Percentiles rank a stretch among this genome's conserved stretches.
phyloP scores from a whole-genome alignment of 2,113 vertebrate species.

The Arizona elegans region DNA sequence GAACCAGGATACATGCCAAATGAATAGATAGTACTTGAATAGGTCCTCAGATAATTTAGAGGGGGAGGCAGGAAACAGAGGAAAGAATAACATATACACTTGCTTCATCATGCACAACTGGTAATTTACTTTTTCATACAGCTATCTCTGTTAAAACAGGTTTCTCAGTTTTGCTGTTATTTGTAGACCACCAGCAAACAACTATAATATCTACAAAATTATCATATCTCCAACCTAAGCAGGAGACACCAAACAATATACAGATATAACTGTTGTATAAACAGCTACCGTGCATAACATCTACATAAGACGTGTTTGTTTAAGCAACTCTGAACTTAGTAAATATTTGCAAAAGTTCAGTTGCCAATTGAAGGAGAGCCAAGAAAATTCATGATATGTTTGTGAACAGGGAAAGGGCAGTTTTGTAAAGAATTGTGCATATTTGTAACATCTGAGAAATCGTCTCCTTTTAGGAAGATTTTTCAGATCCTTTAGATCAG shows the following conservation, averaged over 20 bases:
- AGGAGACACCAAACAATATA: neutral
- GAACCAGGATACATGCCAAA: slow-evolving; percentile 12
- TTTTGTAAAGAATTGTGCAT: neutral
- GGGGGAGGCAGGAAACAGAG: neutral
- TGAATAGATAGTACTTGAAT: slow-evolving; percentile 3
- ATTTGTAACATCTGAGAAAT: neutral
- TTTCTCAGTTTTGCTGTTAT: neutral
- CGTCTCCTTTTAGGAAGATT: neutral
- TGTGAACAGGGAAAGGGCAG: neutral
- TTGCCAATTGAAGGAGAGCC: neutral
- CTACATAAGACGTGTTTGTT: neutral
- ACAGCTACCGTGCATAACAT: neutral
- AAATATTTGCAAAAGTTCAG: neutral
- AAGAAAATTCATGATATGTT: neutral
- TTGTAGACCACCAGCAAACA: neutral
- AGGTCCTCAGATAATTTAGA: neutral
- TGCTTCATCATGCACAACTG: neutral
- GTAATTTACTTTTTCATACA: neutral
- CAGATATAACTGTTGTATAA: neutral
- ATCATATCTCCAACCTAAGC: neutral
- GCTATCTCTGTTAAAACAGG: neutral
- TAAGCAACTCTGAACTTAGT: neutral
- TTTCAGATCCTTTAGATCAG: neutral
- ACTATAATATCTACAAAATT: neutral
- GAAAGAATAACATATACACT: neutral